Evolutionary conservation across 2,113 vertebrate species (phyloP), one percentile per base, ranked within the genome.

Genomic region (Xiphias gladius): DNA sequence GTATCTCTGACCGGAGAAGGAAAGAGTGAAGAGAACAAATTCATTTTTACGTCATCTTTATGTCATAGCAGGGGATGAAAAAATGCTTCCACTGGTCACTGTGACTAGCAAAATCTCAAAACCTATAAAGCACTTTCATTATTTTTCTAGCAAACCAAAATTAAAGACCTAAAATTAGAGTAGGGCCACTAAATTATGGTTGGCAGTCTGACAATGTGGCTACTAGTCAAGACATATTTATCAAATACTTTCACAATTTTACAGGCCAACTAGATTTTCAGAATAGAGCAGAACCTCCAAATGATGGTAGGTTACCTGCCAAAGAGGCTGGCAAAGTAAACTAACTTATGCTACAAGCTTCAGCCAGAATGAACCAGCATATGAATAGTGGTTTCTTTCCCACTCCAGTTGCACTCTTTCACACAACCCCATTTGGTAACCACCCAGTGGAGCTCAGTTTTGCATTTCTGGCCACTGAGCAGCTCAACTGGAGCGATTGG

Each of bases 401-500:
- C 68, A 63, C 76, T 71, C 39, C 71, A 78, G 71, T 76, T 77
- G 79, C 73, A 64, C 76, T 88, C 85, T 87, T 84, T 88, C 71
- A 89, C 78, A 82, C 75, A 83, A 81, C 52, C 70, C 79, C 68
- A 85, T 92, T 91, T 88, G 87, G 80, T 90, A 88, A 80, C 71
- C 76, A 68, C 62, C 69, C 74, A 88, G 75, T 81, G 83, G 65
- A 86, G 77, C 80, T 69, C 69, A 59, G 77, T 89, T 89, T 88
- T 88, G 83, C 84, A 91, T 91, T 92, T 92, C 77, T 91, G 91
- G 89, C 86, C 86, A 91, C 73, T 80, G 84, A 92, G 86, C 87
- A 85, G 77, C 86, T 82, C 74, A 87, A 90, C 89, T 81, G 82
- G 81, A 90, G 86, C 79, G 86, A 86, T 69, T 86, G 85, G 76